Percentiles rank a stretch among this genome's conserved stretches.
Conservation (phyloP, 2,797 vertebrate genomes). For the Lerista edwardsae region DNA sequence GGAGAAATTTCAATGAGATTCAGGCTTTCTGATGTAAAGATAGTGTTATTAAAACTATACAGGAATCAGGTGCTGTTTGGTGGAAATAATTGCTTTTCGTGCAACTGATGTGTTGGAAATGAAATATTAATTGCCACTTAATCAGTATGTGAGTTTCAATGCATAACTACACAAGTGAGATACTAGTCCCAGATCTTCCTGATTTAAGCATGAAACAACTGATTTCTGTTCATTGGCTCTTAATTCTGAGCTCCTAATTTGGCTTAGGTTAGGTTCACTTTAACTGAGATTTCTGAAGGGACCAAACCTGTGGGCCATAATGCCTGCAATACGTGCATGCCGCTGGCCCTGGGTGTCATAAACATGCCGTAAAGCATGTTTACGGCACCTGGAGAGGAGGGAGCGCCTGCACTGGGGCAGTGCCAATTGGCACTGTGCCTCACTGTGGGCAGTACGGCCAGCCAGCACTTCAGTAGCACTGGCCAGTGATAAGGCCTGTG, state of each 20-base stretch:
- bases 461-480: too few relatives aligned
- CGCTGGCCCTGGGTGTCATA: too few relatives aligned
- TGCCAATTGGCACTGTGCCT: too few relatives aligned
- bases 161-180: background rate
- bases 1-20: slow-evolving; percentile 45
- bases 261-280: background rate
- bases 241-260: background rate
- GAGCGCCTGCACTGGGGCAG: too few relatives aligned
- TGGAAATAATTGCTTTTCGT: slow-evolving; percentile 39
- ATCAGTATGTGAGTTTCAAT: background rate
- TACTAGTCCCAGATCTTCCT: background rate
- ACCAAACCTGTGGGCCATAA: too few relatives aligned
- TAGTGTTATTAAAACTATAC: slow-evolving; percentile 3
- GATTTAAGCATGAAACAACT: background rate
- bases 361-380: too few relatives aligned
- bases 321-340: too few relatives aligned
- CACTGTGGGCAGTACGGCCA: too few relatives aligned
- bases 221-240: background rate
- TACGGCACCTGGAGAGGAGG: too few relatives aligned
- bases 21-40: slow-evolving; percentile 57
- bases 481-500: too few relatives aligned
- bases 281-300: background rate
- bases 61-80: slow-evolving; percentile 41
- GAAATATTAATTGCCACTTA: slow-evolving; percentile 42
- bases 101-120: slow-evolving; percentile 32